phyloP scores from a whole-genome alignment of 2,797 vertebrate species.

The Argyrosomus regius region DNA sequence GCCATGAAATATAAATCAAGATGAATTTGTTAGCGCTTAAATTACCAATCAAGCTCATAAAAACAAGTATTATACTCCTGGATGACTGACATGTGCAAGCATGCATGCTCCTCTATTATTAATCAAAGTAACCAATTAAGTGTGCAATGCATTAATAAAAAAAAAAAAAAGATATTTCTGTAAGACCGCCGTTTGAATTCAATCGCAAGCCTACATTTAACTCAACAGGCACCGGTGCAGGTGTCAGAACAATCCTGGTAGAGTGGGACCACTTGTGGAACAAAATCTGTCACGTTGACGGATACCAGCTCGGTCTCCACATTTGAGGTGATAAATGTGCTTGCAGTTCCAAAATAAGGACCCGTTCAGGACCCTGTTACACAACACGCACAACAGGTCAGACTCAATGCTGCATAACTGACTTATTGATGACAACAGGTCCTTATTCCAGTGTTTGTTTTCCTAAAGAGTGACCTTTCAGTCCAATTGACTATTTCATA shows the following conservation, averaged over 20 bases:
- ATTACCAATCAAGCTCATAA: slow-evolving; percentile 31
- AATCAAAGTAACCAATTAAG: slow-evolving; percentile 54
- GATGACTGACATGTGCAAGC: slow-evolving; percentile 45
- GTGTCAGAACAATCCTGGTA: slow-evolving; percentile 18
- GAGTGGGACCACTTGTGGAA: slow-evolving; percentile 13
- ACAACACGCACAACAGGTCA: slow-evolving; percentile 18
- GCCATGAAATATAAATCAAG: slow-evolving; percentile 57
- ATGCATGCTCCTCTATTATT: slow-evolving; percentile 43
- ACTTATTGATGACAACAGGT: slow-evolving; percentile 29
- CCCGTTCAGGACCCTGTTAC: not conserved
- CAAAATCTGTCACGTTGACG: slow-evolving; percentile 43
- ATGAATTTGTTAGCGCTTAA: slow-evolving; percentile 45
- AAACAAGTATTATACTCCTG: slow-evolving; percentile 12
- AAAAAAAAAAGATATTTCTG: not conserved
- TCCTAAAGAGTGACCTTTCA: slow-evolving; percentile 20
- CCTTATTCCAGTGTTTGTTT: not conserved
- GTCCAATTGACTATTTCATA: not conserved
- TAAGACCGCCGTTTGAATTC: slow-evolving; percentile 17
- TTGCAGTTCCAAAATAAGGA: slow-evolving; percentile 10
- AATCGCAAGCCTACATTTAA: slow-evolving; percentile 12
- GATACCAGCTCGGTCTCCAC: slow-evolving; percentile 17
- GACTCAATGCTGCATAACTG: slow-evolving; percentile 29
- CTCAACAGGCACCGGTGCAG: slow-evolving; percentile 10
- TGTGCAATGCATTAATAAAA: slow-evolving; percentile 35
- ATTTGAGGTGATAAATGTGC: slow-evolving; percentile 47